These are phyloP conservation scores for Odocoileus hemionus DNA, from an alignment of 2,113 vertebrate genomes.

Conservation along the genomic window DNA sequence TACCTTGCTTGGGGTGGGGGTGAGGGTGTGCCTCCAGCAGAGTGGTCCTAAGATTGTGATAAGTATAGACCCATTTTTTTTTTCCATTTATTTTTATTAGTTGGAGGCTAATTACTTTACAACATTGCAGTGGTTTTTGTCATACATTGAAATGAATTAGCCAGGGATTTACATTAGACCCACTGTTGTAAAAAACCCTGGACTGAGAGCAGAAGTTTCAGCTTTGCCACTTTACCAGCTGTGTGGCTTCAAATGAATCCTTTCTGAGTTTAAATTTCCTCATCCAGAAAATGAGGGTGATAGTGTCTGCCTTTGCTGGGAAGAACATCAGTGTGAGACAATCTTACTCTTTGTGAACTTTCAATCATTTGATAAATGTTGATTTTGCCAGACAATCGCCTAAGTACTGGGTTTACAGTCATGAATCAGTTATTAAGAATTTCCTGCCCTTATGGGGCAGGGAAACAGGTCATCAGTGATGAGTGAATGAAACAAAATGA, in stretches of 20 bases:
- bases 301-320: background rate
- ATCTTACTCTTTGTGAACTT: conserved; percentile 17
- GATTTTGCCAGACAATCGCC: background rate
- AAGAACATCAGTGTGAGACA: background rate
- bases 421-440: background rate
- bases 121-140: too few species aligned
- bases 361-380: background rate
- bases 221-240: background rate
- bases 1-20: background rate
- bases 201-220: background rate
- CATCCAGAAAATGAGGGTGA: background rate
- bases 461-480: background rate
- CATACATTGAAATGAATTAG: too few species aligned
- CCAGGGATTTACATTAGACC: background rate
- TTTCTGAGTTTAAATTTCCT: background rate
- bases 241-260: background rate
- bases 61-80: background rate
- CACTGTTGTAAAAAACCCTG: background rate
- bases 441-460: background rate
- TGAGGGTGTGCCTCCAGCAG: background rate
- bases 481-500: background rate
- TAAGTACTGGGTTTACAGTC: background rate
- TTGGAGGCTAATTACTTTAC: too few species aligned
- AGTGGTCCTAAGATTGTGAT: background rate
- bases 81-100: too few species aligned